Base-by-base conservation (phyloP, 2,888 invertebrate genomes). In the Acanthosepion lycidas region DNA sequence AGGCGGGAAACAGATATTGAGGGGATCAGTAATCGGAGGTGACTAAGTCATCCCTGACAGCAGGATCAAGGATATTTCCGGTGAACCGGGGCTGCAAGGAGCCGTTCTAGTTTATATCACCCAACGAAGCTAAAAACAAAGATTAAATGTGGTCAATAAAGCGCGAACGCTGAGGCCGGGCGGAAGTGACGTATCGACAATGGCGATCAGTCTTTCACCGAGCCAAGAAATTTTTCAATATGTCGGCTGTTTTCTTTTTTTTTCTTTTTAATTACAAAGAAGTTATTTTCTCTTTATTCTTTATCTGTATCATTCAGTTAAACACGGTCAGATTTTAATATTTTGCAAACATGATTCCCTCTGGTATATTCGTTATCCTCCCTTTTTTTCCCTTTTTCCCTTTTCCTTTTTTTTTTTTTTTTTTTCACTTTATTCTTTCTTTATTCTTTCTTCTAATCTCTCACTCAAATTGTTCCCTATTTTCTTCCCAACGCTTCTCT, bases 121-220 rank as follows among this genome's bases (percentile, higher is more conserved):
- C 78, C 78, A 78, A 78, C 15, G 15, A 33, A 78, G 15, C n/a
- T 15, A 78, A 78, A 78, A 78, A 78, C 78, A 78, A 78, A 78
- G 78, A 78, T 78, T 78, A 78, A 33, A 78, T 78, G n/a, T 78
- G 78, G 78, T n/a, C 78, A 78, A 78, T 78, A 78, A 78, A 78
- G n/a, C 15, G n/a, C 78, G n/a, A 78, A 78, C n/a, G 78, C n/a
- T 78, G 78, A 15, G 18, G 2, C 3, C 78, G n/a, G n/a, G 15
- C 78, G 78, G 78, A 78, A 78, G 78, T 78, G 78, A n/a, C n/a
- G 78, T 33, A 78, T 78, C n/a, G n/a, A 5, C 23, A n/a, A 33
- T 78, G n/a, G 78, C 78, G n/a, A 78, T 78, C 78, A n/a, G 33
- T 33, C 78, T 78, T 78, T 78, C n/a, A n/a, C n/a, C 78, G 33